These are phyloP conservation scores for Tetramorium bicarinatum DNA, from an alignment of 2,888 invertebrate species.

Conservation along the genomic window DNA sequence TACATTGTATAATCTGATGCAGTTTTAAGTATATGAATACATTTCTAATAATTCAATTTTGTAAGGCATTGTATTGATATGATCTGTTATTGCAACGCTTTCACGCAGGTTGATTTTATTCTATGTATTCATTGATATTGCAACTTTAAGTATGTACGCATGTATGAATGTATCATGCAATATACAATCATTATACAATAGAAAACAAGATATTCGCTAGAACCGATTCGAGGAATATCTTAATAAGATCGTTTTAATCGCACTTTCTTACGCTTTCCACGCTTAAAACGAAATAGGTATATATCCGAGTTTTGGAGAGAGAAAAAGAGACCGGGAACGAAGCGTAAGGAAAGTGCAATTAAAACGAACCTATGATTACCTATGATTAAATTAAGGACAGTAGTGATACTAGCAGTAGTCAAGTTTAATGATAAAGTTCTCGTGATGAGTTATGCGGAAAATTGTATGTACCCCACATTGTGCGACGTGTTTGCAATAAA, in stretches of 20 bases:
- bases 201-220: background rate
- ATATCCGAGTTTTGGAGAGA: conserved; percentile 49
- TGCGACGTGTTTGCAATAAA: conserved; percentile 46
- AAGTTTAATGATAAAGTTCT: conserved; percentile 14
- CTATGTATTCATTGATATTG: background rate
- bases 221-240: background rate
- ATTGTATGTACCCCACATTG: conserved; percentile 44
- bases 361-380: conserved; percentile 9
- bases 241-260: background rate
- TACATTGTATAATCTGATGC: conserved; percentile 12
- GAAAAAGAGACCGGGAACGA: conserved; percentile 43
- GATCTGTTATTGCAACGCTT: conserved; percentile 9
- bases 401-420: conserved; percentile 54
- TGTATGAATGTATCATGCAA: conserved; percentile 12
- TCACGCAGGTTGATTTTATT: conserved; percentile 19
- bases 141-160: conserved; percentile 13
- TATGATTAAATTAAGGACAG: conserved; percentile 39
- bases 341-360: background rate
- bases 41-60: conserved; percentile 29
- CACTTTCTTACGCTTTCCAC: conserved; percentile 17
- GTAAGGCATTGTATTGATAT: background rate
- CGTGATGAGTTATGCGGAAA: conserved; percentile 3
- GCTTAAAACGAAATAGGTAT: conserved; percentile 48
- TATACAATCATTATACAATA: conserved; percentile 22
- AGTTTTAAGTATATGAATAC: conserved; percentile 14